Evolutionary conservation across 1,140 invertebrate species (phyloP).

Genomic region (Zaprionus tsacasi): DNA sequence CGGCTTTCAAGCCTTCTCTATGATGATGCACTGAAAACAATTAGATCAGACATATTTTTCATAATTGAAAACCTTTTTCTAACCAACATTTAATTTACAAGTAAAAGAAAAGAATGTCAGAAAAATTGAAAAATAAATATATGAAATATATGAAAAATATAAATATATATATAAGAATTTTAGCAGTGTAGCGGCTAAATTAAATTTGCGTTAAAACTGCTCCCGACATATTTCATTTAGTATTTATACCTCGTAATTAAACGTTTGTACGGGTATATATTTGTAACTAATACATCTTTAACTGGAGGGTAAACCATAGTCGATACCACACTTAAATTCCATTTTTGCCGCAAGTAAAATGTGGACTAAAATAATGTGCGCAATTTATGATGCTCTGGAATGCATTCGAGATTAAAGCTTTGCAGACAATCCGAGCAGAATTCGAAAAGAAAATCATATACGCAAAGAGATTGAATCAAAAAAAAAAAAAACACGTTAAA

Average conservation of each 20-base stretch:
- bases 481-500: constrained; percentile 9
- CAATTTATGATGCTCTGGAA: constrained; percentile 48
- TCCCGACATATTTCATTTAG: constrained; percentile 44
- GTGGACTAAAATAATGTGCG: constrained; percentile 49
- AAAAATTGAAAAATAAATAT: neutral
- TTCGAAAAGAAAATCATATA: constrained; percentile 3
- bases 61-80: too few relatives aligned
- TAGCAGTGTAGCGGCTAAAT: constrained; percentile 32
- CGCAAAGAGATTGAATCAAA: constrained; percentile 42
- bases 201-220: constrained; percentile 58
- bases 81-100: neutral
- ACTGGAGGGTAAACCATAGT: neutral
- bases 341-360: constrained; percentile 30
- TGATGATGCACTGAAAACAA: constrained; percentile 29
- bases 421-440: constrained; percentile 32
- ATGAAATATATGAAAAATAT: neutral
- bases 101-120: too few relatives aligned
- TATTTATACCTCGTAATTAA: constrained; percentile 7
- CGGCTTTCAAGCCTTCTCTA: constrained; percentile 20
- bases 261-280: neutral
- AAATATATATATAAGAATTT: constrained; percentile 8
- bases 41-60: neutral
- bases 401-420: constrained; percentile 35
- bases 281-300: neutral
- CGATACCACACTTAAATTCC: neutral